phyloP scores from a whole-genome alignment of 2,888 invertebrate genomes.

The Parnassius orleans region DNA sequence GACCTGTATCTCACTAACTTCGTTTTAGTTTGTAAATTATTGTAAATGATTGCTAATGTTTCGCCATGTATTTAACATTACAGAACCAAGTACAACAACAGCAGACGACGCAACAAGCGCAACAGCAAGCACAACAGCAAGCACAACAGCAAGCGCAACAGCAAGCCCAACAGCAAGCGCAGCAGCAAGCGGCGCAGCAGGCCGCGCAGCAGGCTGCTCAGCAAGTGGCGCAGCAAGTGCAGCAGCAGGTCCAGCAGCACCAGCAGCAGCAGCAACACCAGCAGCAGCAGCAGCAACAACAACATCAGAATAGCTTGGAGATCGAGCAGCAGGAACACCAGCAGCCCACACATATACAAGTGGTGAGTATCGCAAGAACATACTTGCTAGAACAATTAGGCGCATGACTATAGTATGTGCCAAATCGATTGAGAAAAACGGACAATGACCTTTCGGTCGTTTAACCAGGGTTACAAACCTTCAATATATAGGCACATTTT shows the following conservation, averaged over 20 bases:
- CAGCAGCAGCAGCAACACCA: conserved; percentile 55
- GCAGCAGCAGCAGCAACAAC: conserved; percentile 46
- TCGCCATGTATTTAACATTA: background rate
- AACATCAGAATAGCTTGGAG: conserved; percentile 59
- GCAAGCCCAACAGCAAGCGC: conserved; percentile 42
- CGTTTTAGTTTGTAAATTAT: too few species aligned
- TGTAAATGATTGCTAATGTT: too few species aligned
- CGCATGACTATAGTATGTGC: too few species aligned
- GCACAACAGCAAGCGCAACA: too few species aligned
- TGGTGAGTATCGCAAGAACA: conserved; percentile 48
- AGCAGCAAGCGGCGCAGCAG: conserved; percentile 53
- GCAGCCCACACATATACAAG: conserved; percentile 76
- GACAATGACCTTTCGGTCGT: too few species aligned
- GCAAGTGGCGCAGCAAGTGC: conserved; percentile 48
- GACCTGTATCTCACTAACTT: too few species aligned
- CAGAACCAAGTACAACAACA: background rate
- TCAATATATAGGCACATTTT: too few species aligned
- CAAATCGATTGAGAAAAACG: too few species aligned
- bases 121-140: conserved; percentile 43
- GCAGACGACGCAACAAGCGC: too few species aligned
- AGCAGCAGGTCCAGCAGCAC: conserved; percentile 53
- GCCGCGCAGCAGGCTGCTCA: conserved; percentile 55
- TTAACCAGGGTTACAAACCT: too few species aligned
- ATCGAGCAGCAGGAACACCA: conserved; percentile 69
- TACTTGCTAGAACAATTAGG: too few species aligned